Percentiles rank a stretch among this genome's conserved stretches.
Evolutionary conservation across 2,113 vertebrate genomes (phyloP).

Genomic region (Dipodomys spectabilis): DNA sequence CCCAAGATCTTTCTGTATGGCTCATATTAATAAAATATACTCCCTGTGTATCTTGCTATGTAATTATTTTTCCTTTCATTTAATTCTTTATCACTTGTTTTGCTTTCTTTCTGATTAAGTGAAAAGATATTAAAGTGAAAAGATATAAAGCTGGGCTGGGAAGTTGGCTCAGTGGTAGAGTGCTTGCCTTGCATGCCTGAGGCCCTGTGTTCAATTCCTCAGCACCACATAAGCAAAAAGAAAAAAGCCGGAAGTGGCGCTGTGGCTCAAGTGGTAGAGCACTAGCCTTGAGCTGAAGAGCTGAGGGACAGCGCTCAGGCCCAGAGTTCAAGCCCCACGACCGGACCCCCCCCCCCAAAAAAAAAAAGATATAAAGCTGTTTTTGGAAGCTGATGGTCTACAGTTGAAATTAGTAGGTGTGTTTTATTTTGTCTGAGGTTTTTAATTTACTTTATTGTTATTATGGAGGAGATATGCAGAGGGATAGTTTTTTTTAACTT

Average conservation of each 20-base stretch:
- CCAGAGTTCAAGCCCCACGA: too few species aligned
- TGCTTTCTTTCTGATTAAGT: background rate
- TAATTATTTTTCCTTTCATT: background rate
- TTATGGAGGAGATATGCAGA: background rate
- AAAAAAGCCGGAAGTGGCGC: too few species aligned
- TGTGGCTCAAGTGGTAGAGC: too few species aligned
- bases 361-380: background rate
- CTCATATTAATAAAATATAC: background rate
- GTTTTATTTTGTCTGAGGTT: background rate
- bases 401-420: background rate
- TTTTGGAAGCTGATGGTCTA: background rate
- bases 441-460: too few species aligned
- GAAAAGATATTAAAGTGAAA: background rate
- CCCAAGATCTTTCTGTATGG: background rate
- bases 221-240: too few species aligned
- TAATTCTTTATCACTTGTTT: background rate
- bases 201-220: too few species aligned
- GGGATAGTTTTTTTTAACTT: background rate
- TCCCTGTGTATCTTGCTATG: slow-evolving; percentile 19
- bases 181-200: too few species aligned
- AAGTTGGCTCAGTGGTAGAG: too few species aligned
- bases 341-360: too few species aligned
- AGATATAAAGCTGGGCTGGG: too few species aligned
- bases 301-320: too few species aligned
- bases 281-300: too few species aligned